Conservation (phyloP, 2,113 vertebrate genomes). For the Tyto alba region DNA sequence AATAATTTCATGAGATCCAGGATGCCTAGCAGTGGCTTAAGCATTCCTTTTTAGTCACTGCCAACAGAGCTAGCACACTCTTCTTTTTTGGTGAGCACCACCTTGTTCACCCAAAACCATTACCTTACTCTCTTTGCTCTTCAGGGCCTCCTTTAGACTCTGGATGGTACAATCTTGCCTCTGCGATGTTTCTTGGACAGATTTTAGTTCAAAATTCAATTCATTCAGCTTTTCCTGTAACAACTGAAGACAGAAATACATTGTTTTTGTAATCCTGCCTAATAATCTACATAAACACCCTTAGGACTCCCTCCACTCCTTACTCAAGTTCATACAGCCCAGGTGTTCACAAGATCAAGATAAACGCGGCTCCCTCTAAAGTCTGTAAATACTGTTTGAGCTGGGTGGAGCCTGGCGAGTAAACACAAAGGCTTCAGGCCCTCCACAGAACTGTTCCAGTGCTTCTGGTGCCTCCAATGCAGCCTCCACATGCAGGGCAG, state of each 20-base stretch:
- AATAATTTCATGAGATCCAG: not conserved
- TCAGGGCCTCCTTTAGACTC: constrained; percentile 76
- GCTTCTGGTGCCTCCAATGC: not conserved
- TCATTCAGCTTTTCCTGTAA: constrained; percentile 83
- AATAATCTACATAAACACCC: not conserved
- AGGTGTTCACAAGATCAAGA: not conserved
- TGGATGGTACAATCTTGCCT: constrained; percentile 80
- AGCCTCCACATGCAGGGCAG: not conserved
- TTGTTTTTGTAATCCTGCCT: not conserved
- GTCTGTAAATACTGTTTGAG: not conserved
- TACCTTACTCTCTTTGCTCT: constrained; percentile 88
- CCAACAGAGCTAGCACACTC: not conserved
- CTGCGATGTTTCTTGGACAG: constrained; percentile 75
- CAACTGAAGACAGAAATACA: constrained; percentile 70
- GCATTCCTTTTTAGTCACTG: not conserved
- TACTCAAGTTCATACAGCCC: not conserved
- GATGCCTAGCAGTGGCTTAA: not conserved
- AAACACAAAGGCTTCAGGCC: not conserved
- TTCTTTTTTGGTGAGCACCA: not conserved
- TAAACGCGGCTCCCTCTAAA: not conserved
- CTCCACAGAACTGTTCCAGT: not conserved
- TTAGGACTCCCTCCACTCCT: not conserved
- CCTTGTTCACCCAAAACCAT: not conserved
- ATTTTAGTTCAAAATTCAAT: constrained; percentile 79
- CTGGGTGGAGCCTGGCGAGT: not conserved